A percentile compares a stretch with the other conserved stretches of the same genome.
phyloP scores from a whole-genome alignment of 2,888 invertebrate species.

The Operophtera brumata region DNA sequence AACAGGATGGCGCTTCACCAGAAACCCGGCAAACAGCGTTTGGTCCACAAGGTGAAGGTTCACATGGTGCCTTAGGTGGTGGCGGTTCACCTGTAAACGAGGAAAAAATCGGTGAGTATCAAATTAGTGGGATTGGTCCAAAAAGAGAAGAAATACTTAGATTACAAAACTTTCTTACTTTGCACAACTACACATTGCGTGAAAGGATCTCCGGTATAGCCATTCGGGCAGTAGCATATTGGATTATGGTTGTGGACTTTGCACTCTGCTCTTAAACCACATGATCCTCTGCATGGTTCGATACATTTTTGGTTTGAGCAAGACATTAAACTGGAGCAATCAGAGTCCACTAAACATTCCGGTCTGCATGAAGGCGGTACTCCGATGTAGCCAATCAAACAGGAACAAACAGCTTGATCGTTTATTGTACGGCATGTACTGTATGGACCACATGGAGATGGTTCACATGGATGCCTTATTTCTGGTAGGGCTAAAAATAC shows the following conservation, averaged over 20 bases:
- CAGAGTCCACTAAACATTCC: slow-evolving; percentile 90
- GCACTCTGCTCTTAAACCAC: slow-evolving; percentile 89
- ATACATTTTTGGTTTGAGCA: slow-evolving; percentile 90
- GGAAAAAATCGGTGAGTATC: not conserved
- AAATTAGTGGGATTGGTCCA: not conserved
- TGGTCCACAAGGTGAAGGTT: slow-evolving; percentile 89
- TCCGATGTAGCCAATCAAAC: slow-evolving; percentile 87
- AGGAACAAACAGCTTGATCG: slow-evolving; percentile 85
- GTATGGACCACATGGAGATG: slow-evolving; percentile 89
- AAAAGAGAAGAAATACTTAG: too few species aligned
- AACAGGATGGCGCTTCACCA: slow-evolving; percentile 83
- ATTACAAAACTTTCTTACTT: slow-evolving; percentile 50
- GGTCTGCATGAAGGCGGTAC: slow-evolving; percentile 89
- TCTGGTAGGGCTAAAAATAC: slow-evolving; percentile 46
- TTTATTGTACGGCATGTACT: slow-evolving; percentile 83
- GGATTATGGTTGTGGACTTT: slow-evolving; percentile 91
- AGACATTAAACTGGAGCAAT: slow-evolving; percentile 87
- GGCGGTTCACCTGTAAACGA: slow-evolving; percentile 47
- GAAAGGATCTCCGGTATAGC: slow-evolving; percentile 90
- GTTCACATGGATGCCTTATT: slow-evolving; percentile 80
- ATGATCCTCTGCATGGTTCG: slow-evolving; percentile 90
- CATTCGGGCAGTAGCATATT: slow-evolving; percentile 88
- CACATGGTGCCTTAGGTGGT: slow-evolving; percentile 77
- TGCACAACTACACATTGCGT: slow-evolving; percentile 77
- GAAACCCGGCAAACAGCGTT: slow-evolving; percentile 85